phyloP scores from a whole-genome alignment of 2,888 invertebrate genomes.

The Acanthosoma haemorrhoidale region DNA sequence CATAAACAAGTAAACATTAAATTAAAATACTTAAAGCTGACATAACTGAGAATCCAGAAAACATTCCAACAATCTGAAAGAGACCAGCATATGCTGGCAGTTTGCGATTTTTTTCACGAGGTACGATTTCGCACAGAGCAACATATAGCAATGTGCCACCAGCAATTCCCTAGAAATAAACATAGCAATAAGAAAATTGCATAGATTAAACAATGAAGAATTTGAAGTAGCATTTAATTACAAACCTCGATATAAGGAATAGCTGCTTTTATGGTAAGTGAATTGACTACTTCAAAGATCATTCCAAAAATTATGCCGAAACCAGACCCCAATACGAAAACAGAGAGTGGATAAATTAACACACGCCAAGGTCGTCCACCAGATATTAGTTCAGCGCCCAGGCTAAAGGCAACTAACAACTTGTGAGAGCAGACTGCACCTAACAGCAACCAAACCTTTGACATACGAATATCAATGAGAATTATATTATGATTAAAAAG shows the following conservation, averaged over 20 bases:
- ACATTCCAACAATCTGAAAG: constrained; percentile 15
- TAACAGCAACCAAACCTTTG: constrained; percentile 60
- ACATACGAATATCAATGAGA: background rate
- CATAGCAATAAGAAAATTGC: background rate
- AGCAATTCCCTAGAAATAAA: constrained; percentile 56
- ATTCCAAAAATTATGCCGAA: constrained; percentile 64
- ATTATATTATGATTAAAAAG: too few relatives aligned
- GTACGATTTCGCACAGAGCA: constrained; percentile 69
- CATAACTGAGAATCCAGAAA: constrained; percentile 22
- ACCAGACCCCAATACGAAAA: constrained; percentile 65
- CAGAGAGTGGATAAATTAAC: constrained; percentile 55
- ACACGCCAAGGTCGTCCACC: constrained; percentile 44
- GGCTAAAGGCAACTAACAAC: constrained; percentile 73
- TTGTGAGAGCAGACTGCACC: constrained; percentile 74
- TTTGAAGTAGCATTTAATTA: background rate
- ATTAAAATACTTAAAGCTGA: constrained; percentile 4
- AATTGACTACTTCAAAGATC: constrained; percentile 51
- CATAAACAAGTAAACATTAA: too few relatives aligned
- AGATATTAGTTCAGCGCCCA: constrained; percentile 64
- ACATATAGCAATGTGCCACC: constrained; percentile 73
- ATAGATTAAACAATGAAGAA: background rate
- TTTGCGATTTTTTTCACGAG: constrained; percentile 53
- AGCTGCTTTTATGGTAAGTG: constrained; percentile 49
- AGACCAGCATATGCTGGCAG: constrained; percentile 16
- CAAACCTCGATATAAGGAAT: constrained; percentile 47